Evolutionary conservation across 2,113 vertebrate species (phyloP).

Genomic region (Platichthys stellatus): DNA sequence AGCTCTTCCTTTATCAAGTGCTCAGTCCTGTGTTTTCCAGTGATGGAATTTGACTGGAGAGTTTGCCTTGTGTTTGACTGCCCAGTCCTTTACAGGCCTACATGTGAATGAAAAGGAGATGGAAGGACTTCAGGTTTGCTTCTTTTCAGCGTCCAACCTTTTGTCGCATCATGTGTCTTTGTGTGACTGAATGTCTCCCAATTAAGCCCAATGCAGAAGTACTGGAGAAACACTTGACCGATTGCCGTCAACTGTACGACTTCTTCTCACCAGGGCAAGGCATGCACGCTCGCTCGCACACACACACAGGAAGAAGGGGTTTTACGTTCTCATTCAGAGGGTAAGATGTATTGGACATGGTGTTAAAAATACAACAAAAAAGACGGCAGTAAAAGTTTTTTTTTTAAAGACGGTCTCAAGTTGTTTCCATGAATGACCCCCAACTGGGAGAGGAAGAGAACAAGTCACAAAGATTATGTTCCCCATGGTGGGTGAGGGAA

Average conservation of each 20-base stretch:
- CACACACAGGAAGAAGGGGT: conserved; percentile 13
- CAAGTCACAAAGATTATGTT: conserved; percentile 61
- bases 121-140: conserved; percentile 73
- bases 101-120: conserved; percentile 66
- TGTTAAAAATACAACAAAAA: conserved; percentile 68
- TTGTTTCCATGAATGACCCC: conserved; percentile 70
- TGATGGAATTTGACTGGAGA: conserved; percentile 76
- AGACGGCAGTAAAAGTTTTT: conserved; percentile 44
- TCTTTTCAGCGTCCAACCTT: conserved; percentile 75
- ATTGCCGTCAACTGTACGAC: conserved; percentile 69
- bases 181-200: conserved; percentile 73
- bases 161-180: conserved; percentile 74
- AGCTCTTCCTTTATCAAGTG: conserved; percentile 57
- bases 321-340: conserved; percentile 53
- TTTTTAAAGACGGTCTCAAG: conserved; percentile 61
- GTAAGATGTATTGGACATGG: conserved; percentile 66
- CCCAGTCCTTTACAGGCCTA: conserved; percentile 46
- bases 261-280: conserved; percentile 51
- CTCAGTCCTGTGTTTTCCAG: conserved; percentile 50
- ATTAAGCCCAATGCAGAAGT: conserved; percentile 79
- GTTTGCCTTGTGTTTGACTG: conserved; percentile 71
- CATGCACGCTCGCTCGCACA: conserved; percentile 22
- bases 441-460: conserved; percentile 63
- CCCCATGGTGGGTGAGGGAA: conserved; percentile 32
- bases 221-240: conserved; percentile 76